phyloP scores from a whole-genome alignment of 2,113 vertebrate species.

The Lepus europaeus region DNA sequence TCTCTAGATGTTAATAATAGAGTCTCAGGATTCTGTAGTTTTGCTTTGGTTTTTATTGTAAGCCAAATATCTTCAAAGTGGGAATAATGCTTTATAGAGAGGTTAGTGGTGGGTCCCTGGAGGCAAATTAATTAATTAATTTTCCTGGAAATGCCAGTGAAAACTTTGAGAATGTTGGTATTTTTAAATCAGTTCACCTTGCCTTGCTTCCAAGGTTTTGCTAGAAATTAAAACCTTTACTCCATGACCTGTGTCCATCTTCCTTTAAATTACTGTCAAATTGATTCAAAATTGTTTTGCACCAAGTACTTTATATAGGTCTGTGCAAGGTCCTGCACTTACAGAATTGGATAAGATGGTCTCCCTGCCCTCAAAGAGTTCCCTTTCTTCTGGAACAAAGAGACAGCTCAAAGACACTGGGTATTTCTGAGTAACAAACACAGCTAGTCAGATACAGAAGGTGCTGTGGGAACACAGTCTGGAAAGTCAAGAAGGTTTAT shows the following conservation, averaged over 20 bases:
- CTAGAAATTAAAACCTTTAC: constrained; percentile 59
- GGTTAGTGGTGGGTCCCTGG: constrained; percentile 37
- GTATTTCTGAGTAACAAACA: neutral
- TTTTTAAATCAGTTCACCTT: neutral
- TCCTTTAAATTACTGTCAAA: constrained; percentile 3
- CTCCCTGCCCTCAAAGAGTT: neutral
- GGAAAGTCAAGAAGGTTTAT: neutral
- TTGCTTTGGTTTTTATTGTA: constrained; percentile 39
- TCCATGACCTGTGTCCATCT: neutral
- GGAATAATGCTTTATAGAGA: constrained; percentile 42
- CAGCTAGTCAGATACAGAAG: neutral
- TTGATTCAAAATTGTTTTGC: constrained; percentile 7
- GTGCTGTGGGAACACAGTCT: neutral
- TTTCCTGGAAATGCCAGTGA: constrained; percentile 52
- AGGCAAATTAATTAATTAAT: constrained; percentile 13
- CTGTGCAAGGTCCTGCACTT: neutral
- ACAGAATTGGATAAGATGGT: neutral
- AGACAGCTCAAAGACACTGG: neutral
- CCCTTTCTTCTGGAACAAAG: constrained; percentile 28
- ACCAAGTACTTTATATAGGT: neutral
- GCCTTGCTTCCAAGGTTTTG: neutral
- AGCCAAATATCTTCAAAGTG: constrained; percentile 58
- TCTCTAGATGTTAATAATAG: constrained; percentile 21
- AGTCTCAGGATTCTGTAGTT: constrained; percentile 39
- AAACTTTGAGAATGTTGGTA: neutral